Evolutionary conservation across 1,140 invertebrate species (phyloP), one percentile per base, ranked within the genome.

Genomic region (Delia radicum): DNA sequence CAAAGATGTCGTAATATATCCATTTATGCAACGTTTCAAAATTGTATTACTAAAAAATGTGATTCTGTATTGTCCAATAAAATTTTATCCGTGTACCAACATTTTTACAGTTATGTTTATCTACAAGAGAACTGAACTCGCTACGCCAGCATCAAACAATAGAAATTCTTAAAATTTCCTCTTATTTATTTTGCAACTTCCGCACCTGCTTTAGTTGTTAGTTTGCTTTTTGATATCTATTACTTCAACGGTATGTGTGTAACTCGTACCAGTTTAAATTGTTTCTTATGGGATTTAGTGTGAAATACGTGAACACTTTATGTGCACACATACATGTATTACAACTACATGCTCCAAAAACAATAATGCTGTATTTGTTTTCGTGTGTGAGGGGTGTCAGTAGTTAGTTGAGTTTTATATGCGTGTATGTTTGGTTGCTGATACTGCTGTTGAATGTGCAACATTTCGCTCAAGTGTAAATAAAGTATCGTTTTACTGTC

Each of bases 381-480:
- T 13, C 12, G 6, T 42, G 37, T 42, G 37, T 42, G 3, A 1
- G 12, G 37, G 3, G 2, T 42, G 37, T 4, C 31, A 5, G 8
- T 42, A 13, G 3, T 42, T 13, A n/a, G n/a, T 33, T 33, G 31
- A 33, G 10, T 33, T 33, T 33, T 33, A 4, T 4, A 33, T 65
- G 31, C 29, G n/a, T 69, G 65, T 69, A 24, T 69, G 29, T 24
- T 37, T 33, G 18, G 65, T 69, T 13, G 37, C 65, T 69, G 65
- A 69, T 69, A 69, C 65, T 69, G 31, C 62, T 28, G 18, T 33
- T 37, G 82, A 83, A 83, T 83, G 82, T 82, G 82, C 81, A 82
- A 83, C 80, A 83, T 82, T 83, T 80, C 81, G 77, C 76, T 83
- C 79, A 83, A 81, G 82, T 83, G 82, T 83, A 83, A 83, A 82